Base-by-base conservation (phyloP, 2,888 invertebrate genomes). In the Bellardia bayeri region DNA sequence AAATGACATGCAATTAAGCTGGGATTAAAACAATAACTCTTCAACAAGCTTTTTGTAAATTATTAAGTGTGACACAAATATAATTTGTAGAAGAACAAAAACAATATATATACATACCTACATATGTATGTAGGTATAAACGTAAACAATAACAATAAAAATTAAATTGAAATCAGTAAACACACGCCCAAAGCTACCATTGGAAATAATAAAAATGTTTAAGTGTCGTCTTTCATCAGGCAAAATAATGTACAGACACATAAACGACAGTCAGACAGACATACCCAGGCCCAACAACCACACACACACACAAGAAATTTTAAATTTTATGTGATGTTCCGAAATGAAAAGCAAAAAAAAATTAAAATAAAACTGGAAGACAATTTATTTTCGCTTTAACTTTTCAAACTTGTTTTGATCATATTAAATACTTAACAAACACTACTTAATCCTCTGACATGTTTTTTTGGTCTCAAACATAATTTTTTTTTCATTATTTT, bases 351-450 rank as follows among this genome's bases (percentile, higher is more conserved):
- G 33, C 33, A 33, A 33, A 33, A 33, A 33, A 33, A 33, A 33
- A 33, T 23, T 23, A 1, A 1, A 33, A n/a, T n/a, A 33, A 33
- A 33, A 33, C 33, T 33, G 16, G 14, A 11, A 51, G 16, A 69
- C 9, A 51, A 45, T 45, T 30, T 61, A 9, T 54, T 54, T 76
- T 37, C n/a, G 56, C 40, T 40, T 79, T 49, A 42, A 63, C n/a
- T 45, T 49, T 69, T 69, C 45, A 75, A 75, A 80, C 63, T 63
- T 85, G 54, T 75, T 85, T 85, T 85, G 68, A 74, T 80, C 54
- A 75, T 80, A 85, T 75, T 75, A 85, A 85, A 85, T 80, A 74
- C 74, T 85, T 85, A 80, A 74, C 68, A 74, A 85, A 85, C 63
- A 75, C 80, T 68, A 85, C 74, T 85, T 80, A 80, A 85, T 80